A percentile compares a stretch with the other conserved stretches of the same genome.
phyloP scores from a whole-genome alignment of 2,797 vertebrate species.

The Thripadectes ignobilis region DNA sequence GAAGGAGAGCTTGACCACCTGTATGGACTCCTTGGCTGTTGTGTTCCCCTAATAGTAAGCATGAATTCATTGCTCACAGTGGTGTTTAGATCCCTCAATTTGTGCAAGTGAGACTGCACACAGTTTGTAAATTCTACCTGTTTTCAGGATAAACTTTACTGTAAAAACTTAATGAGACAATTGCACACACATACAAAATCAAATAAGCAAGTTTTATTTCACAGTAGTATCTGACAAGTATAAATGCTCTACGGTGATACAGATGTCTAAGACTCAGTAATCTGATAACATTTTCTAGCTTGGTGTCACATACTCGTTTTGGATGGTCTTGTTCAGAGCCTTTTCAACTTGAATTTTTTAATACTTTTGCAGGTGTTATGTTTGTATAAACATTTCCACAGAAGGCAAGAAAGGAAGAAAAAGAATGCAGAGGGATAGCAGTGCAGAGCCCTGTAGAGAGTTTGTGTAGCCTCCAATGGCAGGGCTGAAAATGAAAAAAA shows the following conservation, averaged over 20 bases:
- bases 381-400: not conserved
- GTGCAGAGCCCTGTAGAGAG: not conserved
- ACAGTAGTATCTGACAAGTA: not conserved
- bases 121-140: fast-evolving
- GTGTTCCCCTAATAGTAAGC: too few species aligned
- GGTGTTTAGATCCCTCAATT: not conserved
- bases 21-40: too few species aligned
- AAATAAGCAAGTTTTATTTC: not conserved
- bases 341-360: not conserved
- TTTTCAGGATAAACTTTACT: not conserved
- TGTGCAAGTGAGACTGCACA: not conserved
- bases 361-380: not conserved
- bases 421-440: not conserved
- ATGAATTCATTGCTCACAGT: not conserved
- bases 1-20: too few species aligned
- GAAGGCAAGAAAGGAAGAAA: not conserved
- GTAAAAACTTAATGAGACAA: not conserved
- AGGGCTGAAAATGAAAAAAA: not conserved
- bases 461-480: not conserved
- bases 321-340: not conserved
- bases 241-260: not conserved
- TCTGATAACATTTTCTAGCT: not conserved
- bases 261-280: not conserved
- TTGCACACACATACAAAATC: not conserved
- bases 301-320: not conserved